A percentile compares a stretch with the other conserved stretches of the same genome.
phyloP scores from a whole-genome alignment of 1,140 invertebrate species.

The Coboldia fuscipes region DNA sequence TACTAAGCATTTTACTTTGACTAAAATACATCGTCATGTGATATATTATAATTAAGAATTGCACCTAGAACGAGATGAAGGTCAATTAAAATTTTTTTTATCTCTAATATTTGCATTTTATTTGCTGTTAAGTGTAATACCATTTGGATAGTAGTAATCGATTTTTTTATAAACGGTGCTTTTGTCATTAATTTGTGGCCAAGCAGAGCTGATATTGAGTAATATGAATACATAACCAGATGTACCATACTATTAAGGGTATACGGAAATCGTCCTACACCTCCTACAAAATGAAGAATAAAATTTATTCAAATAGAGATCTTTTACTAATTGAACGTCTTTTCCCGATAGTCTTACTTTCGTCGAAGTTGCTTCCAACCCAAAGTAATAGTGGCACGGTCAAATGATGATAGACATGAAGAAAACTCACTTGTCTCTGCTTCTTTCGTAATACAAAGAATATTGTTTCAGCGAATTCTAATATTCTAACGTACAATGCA shows the following conservation, averaged over 20 bases:
- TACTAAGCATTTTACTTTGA: too few relatives aligned
- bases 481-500: not conserved
- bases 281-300: constrained; percentile 8
- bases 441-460: constrained; percentile 3
- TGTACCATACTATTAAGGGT: constrained; percentile 15
- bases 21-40: too few relatives aligned
- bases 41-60: too few relatives aligned
- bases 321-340: too few relatives aligned
- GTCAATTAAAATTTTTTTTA: too few relatives aligned
- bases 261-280: constrained; percentile 11
- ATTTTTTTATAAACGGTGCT: constrained; percentile 18
- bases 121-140: too few relatives aligned
- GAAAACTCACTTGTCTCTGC: constrained; percentile 1
- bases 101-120: too few relatives aligned
- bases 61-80: constrained; percentile 33
- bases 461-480: constrained; percentile 1
- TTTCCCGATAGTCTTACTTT: too few relatives aligned
- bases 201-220: constrained; percentile 9
- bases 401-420: constrained; percentile 3
- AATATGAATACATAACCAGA: constrained; percentile 21
- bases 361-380: too few relatives aligned
- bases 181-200: constrained; percentile 12
- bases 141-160: constrained; percentile 23
- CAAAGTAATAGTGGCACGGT: constrained; percentile 34
- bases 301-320: too few relatives aligned